Evolutionary conservation across 2,113 vertebrate genomes (phyloP), one percentile per base, ranked within the genome.

Genomic region (Solea senegalensis): DNA sequence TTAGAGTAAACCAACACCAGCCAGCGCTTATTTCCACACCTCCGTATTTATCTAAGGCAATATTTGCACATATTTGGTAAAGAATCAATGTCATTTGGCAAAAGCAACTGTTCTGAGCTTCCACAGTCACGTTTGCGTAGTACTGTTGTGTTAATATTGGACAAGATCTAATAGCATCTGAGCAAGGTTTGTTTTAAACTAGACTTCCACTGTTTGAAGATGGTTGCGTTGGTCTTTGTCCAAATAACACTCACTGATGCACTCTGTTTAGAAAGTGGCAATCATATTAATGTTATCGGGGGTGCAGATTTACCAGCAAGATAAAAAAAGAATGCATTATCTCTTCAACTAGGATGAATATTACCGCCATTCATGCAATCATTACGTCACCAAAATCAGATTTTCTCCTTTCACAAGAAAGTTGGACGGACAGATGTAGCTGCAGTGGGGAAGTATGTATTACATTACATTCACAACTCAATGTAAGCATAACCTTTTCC

Each of bases 41-140:
- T 52, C 51, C 39, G 26, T 45, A 41, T 50, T 68, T 81, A 77
- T 70, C 80, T 72, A 72, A 62, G 70, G 72, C 6, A 63, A 65
- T 45, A 72, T 67, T 8, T 13, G 63, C 11, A 43, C 65, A 52
- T 72, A 83, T 76, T 63, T 65, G 60, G 43, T 21, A 1, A 28
- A 73, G 21, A 76, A 60, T 16, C 16, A 10, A 53, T 48, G 58
- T 43, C 26, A 57, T 45, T 68, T 10, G 43, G 28, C 51, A 66
- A 75, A 83, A 59, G 34, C 74, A 75, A 58, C 46, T 65, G 55
- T 51, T 14, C 26, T 2, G 13, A 64, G 56, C 41, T 21, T 1
- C 52, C 28, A 45, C 72, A 10, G 51, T 69, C 41, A 39, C 65
- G 54, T 78, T 81, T 73, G 45, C 51, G 59, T n/a, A 16, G 48